These are phyloP conservation scores for Physocephala rufipes DNA, from an alignment of 2,888 invertebrate species.

Conservation along the genomic window DNA sequence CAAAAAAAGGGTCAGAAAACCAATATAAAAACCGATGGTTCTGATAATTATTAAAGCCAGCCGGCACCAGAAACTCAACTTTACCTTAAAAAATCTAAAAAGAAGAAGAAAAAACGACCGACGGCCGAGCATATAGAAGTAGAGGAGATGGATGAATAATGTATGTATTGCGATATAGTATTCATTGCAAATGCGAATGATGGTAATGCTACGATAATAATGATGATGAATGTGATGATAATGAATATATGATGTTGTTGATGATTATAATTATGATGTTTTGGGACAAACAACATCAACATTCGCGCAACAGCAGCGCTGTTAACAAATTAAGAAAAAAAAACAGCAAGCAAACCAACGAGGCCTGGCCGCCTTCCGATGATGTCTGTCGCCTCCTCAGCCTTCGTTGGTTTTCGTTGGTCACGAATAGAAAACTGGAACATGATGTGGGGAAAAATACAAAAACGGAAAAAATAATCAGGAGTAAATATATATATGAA, in stretches of 20 bases:
- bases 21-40: constrained; percentile 12
- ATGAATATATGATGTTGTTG: background rate
- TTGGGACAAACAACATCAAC: constrained; percentile 10
- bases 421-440: constrained; percentile 4
- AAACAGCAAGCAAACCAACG: too few species aligned
- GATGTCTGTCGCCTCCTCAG: too few species aligned
- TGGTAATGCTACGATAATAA: too few species aligned
- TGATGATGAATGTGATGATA: too few species aligned
- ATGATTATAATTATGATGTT: constrained; percentile 9
- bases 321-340: background rate
- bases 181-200: too few species aligned
- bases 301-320: background rate
- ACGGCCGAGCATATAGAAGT: too few species aligned
- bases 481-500: background rate
- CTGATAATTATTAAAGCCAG: constrained; percentile 3
- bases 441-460: background rate
- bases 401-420: too few species aligned
- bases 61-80: background rate
- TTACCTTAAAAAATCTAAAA: too few species aligned
- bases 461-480: background rate
- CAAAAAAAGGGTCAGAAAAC: background rate
- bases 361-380: background rate
- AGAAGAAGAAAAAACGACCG: too few species aligned
- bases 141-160: too few species aligned
- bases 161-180: too few species aligned